Evolutionary conservation across 2,888 invertebrate genomes (phyloP).

Genomic region (Crocallis elinguaria): DNA sequence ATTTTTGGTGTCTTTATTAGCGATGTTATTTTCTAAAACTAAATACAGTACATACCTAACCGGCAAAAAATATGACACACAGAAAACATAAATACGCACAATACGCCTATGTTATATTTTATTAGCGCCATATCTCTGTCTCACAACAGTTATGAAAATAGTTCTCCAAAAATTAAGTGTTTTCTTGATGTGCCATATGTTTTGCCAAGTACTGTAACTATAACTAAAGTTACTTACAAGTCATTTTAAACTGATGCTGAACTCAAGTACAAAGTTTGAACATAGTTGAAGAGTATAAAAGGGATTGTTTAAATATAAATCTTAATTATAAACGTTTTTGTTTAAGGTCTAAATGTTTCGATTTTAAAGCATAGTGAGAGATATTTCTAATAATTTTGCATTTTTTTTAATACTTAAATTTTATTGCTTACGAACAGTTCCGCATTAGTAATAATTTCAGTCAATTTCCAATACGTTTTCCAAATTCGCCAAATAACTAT

Average conservation of each 20-base stretch:
- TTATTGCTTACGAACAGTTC: constrained; percentile 30
- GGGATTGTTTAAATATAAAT: constrained; percentile 31
- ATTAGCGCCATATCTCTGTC: neutral
- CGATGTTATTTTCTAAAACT: constrained; percentile 18
- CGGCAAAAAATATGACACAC: constrained; percentile 20
- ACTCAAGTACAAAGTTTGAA: constrained; percentile 29
- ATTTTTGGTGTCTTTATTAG: constrained; percentile 65
- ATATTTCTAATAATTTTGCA: constrained; percentile 25
- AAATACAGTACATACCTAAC: constrained; percentile 29
- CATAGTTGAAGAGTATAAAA: constrained; percentile 42
- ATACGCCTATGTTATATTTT: no score
- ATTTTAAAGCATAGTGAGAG: constrained; percentile 52
- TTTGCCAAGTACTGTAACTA: constrained; percentile 2
- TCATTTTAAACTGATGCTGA: constrained; percentile 22
- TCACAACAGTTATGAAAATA: neutral
- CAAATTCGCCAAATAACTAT: constrained; percentile 32
- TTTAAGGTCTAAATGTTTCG: constrained; percentile 43
- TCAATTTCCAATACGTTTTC: constrained; percentile 17
- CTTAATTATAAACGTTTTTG: constrained; percentile 39
- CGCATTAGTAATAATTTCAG: constrained; percentile 17
- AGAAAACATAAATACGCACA: neutral
- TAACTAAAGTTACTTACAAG: constrained; percentile 6
- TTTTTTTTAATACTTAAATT: constrained; percentile 36
- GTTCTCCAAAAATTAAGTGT: neutral
- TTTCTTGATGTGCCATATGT: constrained; percentile 6